Conservation (phyloP, 1,140 invertebrate genomes). For the Nephotettix cincticeps region DNA sequence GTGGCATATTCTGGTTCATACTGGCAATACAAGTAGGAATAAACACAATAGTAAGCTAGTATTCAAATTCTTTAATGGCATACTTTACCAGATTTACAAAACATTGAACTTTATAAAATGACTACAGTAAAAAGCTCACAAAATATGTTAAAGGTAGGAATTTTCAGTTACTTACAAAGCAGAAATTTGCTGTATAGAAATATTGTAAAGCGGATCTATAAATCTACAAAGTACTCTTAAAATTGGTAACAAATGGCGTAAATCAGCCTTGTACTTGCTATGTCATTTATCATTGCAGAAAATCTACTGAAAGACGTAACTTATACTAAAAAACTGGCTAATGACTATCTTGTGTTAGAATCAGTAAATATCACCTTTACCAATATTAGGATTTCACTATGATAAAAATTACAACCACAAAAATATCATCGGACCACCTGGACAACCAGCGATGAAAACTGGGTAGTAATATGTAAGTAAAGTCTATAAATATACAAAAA, state of each 20-base stretch:
- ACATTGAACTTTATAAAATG: background rate
- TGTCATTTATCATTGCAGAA: background rate
- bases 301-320: slow-evolving; percentile 6
- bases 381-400: background rate
- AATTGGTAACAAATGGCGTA: slow-evolving; percentile 16
- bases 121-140: slow-evolving; percentile 9
- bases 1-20: too few relatives aligned
- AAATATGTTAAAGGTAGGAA: slow-evolving; percentile 2
- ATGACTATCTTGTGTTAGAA: background rate
- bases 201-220: too few relatives aligned
- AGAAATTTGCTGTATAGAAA: too few relatives aligned
- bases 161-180: too few relatives aligned
- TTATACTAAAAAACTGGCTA: background rate
- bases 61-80: too few relatives aligned
- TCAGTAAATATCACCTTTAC: background rate
- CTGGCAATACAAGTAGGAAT: too few relatives aligned
- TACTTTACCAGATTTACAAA: too few relatives aligned
- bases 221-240: too few relatives aligned
- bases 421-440: background rate
- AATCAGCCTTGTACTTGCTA: slow-evolving; percentile 12
- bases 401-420: background rate
- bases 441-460: too few relatives aligned
- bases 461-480: too few relatives aligned
- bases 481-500: too few relatives aligned
- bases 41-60: too few relatives aligned